Evolutionary conservation across 1,140 invertebrate genomes (phyloP).

Genomic region (Cherax quadricarinatus): DNA sequence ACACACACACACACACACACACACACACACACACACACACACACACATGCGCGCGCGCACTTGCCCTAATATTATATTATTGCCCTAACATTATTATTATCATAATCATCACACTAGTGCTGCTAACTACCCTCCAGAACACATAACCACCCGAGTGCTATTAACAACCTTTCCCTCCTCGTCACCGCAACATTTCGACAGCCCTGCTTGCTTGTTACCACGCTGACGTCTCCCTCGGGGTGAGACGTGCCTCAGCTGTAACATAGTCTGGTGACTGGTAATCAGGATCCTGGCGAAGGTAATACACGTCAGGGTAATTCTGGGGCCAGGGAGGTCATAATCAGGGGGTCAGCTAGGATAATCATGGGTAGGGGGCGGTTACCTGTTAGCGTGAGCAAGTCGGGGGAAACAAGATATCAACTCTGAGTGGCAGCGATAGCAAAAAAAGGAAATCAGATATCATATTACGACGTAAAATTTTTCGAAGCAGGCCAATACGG

Average conservation of each 20-base stretch:
- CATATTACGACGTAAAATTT: too few species aligned
- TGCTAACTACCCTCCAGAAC: not conserved
- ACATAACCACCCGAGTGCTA: not conserved
- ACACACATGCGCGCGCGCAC: too few species aligned
- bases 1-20: too few species aligned
- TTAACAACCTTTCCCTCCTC: not conserved
- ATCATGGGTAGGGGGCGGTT: not conserved
- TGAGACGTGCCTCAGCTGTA: not conserved
- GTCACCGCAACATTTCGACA: not conserved
- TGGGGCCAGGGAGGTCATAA: not conserved
- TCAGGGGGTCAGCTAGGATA: slow-evolving; percentile 12
- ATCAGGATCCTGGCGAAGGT: not conserved
- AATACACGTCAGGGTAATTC: not conserved
- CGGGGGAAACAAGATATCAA: too few species aligned
- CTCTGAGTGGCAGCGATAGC: too few species aligned
- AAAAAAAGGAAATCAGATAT: too few species aligned
- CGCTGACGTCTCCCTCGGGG: not conserved
- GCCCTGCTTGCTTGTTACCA: not conserved
- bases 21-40: too few species aligned
- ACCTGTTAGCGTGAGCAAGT: not conserved
- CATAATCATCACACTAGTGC: not conserved
- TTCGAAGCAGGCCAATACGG: too few species aligned
- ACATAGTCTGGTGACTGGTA: not conserved
- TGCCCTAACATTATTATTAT: too few species aligned
- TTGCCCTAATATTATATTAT: too few species aligned